phyloP scores from a whole-genome alignment of 2,888 invertebrate species.

The Himalopsyche anomala region DNA sequence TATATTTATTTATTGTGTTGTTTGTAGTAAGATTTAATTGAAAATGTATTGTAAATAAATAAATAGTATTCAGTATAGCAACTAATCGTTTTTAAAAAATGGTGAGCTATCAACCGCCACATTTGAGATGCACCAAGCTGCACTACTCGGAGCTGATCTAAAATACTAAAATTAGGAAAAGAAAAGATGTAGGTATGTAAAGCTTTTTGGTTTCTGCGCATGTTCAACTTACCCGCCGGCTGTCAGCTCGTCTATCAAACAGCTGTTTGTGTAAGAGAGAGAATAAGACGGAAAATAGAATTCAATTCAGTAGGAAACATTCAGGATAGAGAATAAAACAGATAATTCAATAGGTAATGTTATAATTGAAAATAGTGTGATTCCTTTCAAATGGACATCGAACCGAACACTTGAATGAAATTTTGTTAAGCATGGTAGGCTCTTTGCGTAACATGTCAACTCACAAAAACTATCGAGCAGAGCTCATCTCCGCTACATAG shows the following conservation, averaged over 20 bases:
- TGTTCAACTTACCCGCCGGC: conserved; percentile 85
- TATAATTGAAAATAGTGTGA: too few species aligned
- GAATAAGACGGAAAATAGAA: conserved; percentile 58
- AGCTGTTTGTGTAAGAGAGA: conserved; percentile 77
- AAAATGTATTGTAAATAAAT: not conserved
- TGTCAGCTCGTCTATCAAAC: conserved; percentile 90
- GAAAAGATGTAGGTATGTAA: conserved; percentile 44
- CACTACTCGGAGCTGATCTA: conserved; percentile 48
- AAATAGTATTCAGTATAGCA: not conserved
- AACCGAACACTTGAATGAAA: too few species aligned
- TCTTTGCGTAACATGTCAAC: too few species aligned
- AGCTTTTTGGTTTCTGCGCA: conserved; percentile 56
- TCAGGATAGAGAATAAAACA: conserved; percentile 43
- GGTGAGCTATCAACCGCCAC: conserved; percentile 4
- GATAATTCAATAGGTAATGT: too few species aligned
- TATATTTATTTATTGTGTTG: too few species aligned
- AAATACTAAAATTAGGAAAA: conserved; percentile 47
- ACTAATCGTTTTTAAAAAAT: not conserved
- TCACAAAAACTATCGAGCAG: too few species aligned
- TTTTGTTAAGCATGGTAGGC: too few species aligned
- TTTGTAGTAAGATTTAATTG: too few species aligned
- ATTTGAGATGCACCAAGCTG: conserved; percentile 46
- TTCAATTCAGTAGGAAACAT: conserved; percentile 50
- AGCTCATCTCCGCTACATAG: too few species aligned
- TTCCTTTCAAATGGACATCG: too few species aligned